Conservation (phyloP, 2,113 vertebrate species). For the Thalassarche chlororhynchos region DNA sequence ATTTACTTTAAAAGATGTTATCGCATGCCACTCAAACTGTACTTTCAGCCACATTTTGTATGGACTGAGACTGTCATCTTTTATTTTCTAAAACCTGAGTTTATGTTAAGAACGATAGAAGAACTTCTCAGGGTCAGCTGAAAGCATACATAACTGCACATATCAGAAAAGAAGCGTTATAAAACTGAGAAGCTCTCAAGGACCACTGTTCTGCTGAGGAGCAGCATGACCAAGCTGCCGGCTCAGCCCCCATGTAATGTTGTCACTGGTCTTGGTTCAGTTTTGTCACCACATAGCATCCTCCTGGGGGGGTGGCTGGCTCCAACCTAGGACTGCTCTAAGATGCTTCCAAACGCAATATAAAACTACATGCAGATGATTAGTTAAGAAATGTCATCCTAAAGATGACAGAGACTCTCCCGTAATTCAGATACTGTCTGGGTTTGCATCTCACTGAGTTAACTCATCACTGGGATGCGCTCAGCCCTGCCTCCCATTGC, state of each 20-base stretch:
- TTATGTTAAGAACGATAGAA: background rate
- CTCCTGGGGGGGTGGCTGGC: accelerated
- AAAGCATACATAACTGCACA: background rate
- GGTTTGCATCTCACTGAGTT: background rate
- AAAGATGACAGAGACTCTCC: background rate
- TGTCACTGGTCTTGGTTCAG: background rate
- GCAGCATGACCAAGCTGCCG: background rate
- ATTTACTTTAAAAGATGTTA: constrained; percentile 22
- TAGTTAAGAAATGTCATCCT: background rate
- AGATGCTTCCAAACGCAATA: background rate
- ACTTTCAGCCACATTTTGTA: background rate
- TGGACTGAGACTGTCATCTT: background rate
- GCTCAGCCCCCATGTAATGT: accelerated
- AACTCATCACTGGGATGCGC: background rate
- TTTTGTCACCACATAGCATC: accelerated
- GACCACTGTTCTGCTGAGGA: background rate
- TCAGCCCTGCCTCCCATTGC: background rate
- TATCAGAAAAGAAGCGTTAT: background rate
- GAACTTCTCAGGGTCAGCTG: background rate
- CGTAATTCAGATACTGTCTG: background rate
- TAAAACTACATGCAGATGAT: background rate
- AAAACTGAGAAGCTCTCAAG: background rate
- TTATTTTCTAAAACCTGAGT: background rate
- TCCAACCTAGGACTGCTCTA: background rate
- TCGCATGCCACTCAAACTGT: background rate